phyloP scores from a whole-genome alignment of 1,140 invertebrate species.

The Mercenaria mercenaria region DNA sequence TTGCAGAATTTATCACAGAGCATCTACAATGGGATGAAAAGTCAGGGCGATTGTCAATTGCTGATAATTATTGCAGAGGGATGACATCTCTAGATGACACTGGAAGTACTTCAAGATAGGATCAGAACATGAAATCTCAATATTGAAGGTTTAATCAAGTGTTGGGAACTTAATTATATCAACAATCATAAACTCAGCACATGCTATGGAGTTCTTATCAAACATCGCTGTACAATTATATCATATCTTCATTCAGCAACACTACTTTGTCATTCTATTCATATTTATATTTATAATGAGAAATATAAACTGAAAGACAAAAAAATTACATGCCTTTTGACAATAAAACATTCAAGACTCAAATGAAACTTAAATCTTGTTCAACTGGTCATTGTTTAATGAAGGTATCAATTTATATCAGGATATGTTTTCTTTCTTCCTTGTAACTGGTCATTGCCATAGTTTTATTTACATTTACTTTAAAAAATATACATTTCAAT shows the following conservation, averaged over 20 bases:
- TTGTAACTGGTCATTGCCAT: no score
- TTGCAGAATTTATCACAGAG: constrained; percentile 17
- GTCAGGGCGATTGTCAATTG: constrained; percentile 8
- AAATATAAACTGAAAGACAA: no score
- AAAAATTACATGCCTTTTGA: no score
- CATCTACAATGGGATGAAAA: not conserved
- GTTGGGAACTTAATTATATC: constrained; percentile 21
- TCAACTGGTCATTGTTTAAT: no score
- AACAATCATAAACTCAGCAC: constrained; percentile 2
- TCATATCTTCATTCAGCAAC: not conserved
- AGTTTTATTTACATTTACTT: no score
- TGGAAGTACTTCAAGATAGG: not conserved
- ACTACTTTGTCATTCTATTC: no score
- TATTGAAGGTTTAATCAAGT: constrained; percentile 37
- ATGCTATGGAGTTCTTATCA: constrained; percentile 13
- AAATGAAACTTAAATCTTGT: no score
- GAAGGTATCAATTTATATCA: no score
- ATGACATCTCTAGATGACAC: not conserved
- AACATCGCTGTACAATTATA: not conserved
- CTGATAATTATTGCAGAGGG: constrained; percentile 12
- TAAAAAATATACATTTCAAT: no score
- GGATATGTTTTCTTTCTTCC: no score
- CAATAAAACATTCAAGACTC: no score
- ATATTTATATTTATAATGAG: no score
- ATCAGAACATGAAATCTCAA: constrained; percentile 39